Evolutionary conservation across 1,140 invertebrate species (phyloP).

Genomic region (Nephila pilipes): DNA sequence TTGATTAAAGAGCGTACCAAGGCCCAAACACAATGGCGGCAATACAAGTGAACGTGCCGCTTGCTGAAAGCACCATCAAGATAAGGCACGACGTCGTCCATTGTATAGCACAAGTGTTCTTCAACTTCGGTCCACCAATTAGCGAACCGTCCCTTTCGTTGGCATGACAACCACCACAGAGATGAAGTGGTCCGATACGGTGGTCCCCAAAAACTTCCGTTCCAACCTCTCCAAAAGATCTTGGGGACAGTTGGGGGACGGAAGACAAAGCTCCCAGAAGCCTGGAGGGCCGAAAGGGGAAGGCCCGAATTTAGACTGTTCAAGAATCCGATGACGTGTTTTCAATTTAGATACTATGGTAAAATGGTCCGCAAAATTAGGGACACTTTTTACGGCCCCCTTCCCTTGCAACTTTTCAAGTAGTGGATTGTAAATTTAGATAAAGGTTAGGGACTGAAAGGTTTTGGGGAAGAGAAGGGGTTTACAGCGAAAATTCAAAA

Average conservation of each 20-base stretch:
- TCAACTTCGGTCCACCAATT: slow-evolving; percentile 67
- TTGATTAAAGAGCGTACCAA: slow-evolving; percentile 9
- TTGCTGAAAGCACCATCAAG: not conserved
- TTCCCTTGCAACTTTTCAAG: slow-evolving; percentile 14
- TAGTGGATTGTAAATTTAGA: not conserved
- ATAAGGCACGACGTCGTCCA: slow-evolving; percentile 57
- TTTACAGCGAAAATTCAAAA: not conserved
- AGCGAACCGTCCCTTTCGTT: slow-evolving; percentile 20
- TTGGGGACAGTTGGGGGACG: not conserved
- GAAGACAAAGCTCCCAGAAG: slow-evolving; percentile 37
- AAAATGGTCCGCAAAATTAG: not conserved
- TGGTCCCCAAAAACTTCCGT: slow-evolving; percentile 42
- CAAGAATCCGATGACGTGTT: slow-evolving; percentile 39
- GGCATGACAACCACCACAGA: slow-evolving; percentile 35
- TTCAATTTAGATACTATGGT: not conserved
- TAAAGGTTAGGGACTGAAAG: slow-evolving; percentile 12
- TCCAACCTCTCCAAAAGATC: not conserved
- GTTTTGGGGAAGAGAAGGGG: not conserved
- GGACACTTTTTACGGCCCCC: slow-evolving; percentile 15
- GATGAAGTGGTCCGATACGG: slow-evolving; percentile 61
- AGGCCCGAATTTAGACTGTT: not conserved
- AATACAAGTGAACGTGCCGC: slow-evolving; percentile 39
- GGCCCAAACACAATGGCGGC: slow-evolving; percentile 39
- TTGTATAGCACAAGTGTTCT: slow-evolving; percentile 55
- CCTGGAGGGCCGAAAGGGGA: slow-evolving; percentile 28